Percentiles rank a stretch among this genome's conserved stretches.
These are phyloP conservation scores for Columba janthina DNA, from an alignment of 2,113 vertebrate species.

Conservation along the genomic window DNA sequence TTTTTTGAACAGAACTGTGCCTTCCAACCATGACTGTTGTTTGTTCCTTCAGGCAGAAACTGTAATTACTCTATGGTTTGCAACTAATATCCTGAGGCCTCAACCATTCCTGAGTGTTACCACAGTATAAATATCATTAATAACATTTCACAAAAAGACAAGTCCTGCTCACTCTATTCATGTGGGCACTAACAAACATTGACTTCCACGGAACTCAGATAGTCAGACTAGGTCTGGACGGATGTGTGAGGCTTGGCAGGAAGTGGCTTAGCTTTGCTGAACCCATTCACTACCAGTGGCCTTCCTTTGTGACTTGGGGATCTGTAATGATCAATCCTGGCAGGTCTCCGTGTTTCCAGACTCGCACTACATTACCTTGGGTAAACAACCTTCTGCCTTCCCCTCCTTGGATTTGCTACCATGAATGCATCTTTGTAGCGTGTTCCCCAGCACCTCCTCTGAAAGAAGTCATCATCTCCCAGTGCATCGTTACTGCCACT, in stretches of 20 bases:
- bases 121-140: neutral
- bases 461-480: neutral
- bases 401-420: neutral
- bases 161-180: neutral
- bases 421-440: neutral
- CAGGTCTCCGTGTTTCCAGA: neutral
- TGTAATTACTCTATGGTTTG: neutral
- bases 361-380: neutral
- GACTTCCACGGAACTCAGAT: neutral
- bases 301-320: neutral
- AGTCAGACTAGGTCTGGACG: neutral
- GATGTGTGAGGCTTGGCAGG: neutral
- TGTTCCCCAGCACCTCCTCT: neutral
- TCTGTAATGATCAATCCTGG: neutral
- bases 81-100: neutral
- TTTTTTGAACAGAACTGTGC: neutral
- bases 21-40: neutral
- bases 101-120: neutral
- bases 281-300: neutral
- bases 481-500: neutral
- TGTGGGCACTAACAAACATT: neutral
- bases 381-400: neutral
- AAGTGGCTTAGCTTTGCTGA: neutral
- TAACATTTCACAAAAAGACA: neutral
- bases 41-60: conserved; percentile 4